A percentile compares a stretch with the other conserved stretches of the same genome.
phyloP scores from a whole-genome alignment of 2,888 invertebrate genomes.

The Neocrepidodera transversa region DNA sequence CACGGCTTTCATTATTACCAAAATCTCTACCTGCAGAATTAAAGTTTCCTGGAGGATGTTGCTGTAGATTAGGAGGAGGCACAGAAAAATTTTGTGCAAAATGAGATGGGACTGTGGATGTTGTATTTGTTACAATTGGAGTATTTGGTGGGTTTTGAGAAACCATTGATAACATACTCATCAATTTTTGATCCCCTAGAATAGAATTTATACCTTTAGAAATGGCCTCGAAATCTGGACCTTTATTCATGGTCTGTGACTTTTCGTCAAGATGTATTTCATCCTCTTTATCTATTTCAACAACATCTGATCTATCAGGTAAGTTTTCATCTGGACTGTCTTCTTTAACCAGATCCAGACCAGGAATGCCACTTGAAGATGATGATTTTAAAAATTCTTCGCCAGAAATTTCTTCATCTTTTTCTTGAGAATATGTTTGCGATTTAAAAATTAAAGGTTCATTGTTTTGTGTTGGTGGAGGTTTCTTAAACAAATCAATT shows the following conservation, averaged over 20 bases:
- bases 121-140: slow-evolving; percentile 46
- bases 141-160: slow-evolving; percentile 52
- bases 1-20: slow-evolving; percentile 38
- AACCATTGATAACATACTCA: slow-evolving; percentile 66
- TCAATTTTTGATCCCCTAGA: slow-evolving; percentile 69
- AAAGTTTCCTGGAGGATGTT: slow-evolving; percentile 17
- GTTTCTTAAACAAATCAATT: slow-evolving; percentile 33
- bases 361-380: slow-evolving; percentile 70
- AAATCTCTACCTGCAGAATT: slow-evolving; percentile 17
- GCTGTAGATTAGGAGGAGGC: slow-evolving; percentile 29
- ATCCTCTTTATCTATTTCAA: too few species aligned
- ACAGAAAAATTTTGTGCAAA: slow-evolving; percentile 23
- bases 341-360: slow-evolving; percentile 72
- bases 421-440: slow-evolving; percentile 21
- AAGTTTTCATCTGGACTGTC: slow-evolving; percentile 43
- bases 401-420: slow-evolving; percentile 30
- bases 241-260: slow-evolving; percentile 38
- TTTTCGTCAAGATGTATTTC: too few species aligned
- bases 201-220: slow-evolving; percentile 69
- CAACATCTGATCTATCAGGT: slow-evolving; percentile 41
- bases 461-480: slow-evolving; percentile 53
- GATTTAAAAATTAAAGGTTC: slow-evolving; percentile 51
- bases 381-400: slow-evolving; percentile 40
- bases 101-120: slow-evolving; percentile 26
- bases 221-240: slow-evolving; percentile 66